phyloP scores from a whole-genome alignment of 2,888 invertebrate genomes.

The Lapara coniferarum region DNA sequence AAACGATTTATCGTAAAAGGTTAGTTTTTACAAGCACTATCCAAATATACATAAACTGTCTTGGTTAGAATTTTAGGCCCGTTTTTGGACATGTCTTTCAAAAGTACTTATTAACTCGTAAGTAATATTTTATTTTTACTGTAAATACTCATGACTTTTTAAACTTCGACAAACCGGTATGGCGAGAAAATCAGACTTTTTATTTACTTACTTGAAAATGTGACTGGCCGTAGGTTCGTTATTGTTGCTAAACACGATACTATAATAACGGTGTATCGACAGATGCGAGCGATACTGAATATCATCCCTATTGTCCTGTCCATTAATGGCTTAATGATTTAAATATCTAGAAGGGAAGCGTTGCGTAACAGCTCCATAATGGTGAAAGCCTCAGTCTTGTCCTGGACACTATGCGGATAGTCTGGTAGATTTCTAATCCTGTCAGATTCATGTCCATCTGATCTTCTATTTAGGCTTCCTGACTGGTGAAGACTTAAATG shows the following conservation, averaged over 20 bases:
- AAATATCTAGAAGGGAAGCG: conserved; percentile 17
- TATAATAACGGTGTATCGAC: neutral
- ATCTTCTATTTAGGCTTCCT: neutral
- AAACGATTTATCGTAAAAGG: too few relatives aligned
- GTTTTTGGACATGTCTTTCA: too few relatives aligned
- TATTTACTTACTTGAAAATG: neutral
- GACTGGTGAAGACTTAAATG: neutral
- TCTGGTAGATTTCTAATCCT: conserved; percentile 5
- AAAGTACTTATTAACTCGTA: too few relatives aligned
- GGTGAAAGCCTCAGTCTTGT: conserved; percentile 11
- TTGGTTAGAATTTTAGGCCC: too few relatives aligned
- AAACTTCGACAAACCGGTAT: too few relatives aligned
- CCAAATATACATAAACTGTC: too few relatives aligned
- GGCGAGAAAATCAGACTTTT: too few relatives aligned
- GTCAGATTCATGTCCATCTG: conserved; percentile 8
- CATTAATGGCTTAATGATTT: conserved; percentile 16
- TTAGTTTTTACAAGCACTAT: too few relatives aligned
- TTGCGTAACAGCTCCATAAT: conserved; percentile 16
- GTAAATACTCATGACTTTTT: too few relatives aligned
- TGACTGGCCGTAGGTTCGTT: neutral
- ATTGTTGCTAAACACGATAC: neutral
- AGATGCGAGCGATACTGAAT: neutral
- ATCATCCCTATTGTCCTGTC: conserved; percentile 21
- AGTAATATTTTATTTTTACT: too few relatives aligned
- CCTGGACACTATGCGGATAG: conserved; percentile 11